Evolutionary conservation across 2,113 vertebrate species (phyloP), one percentile per base, ranked within the genome.

Genomic region (Colinus virginianus): DNA sequence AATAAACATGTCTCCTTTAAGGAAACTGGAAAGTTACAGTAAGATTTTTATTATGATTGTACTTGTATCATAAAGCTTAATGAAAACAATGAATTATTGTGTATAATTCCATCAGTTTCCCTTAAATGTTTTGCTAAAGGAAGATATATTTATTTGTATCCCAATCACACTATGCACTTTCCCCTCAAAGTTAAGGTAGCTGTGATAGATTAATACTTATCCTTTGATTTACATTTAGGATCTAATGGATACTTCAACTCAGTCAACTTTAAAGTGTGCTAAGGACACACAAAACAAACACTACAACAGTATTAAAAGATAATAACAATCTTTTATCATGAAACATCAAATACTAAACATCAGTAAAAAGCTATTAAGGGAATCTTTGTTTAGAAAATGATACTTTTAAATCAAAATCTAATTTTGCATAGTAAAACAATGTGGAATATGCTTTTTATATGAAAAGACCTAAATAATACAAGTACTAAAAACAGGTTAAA

Each of bases 1-100:
- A 97, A 99, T 99, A 97, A 99, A 99, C 99, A 99, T 99, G 96
- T 99, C 99, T 96, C 99, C 99, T 98, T 99, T 99, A 95, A 99
- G 98, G 97, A 99, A 99, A 98, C 99, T 99, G 96, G 66, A 93
- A 84, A 51, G 11, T 78, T 96, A 96, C 72, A 96, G 56, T 22
- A 48, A 96, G 84, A 81, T 23, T 48, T 48, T 82, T 92, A 89
- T 32, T 21, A 45, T 34, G 59, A 51, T 49, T 48, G 48, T 48
- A 48, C 48, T 48, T 48, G 21, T 48, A 48, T 23, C 48, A 30
- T 3, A n/a, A 87, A 26, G 18, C 53, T 63, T 34, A 76, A 78
- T 9, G 12, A 94, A 64, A 6, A 77, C 38, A 78, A 76, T 16
- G 6, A 85, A 74, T 45, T 72, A 16, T 46, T 34, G 5, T 48